Percentiles rank a stretch among this genome's conserved stretches.
phyloP scores from a whole-genome alignment of 1,140 invertebrate genomes.

The Drosophila seguyi region DNA sequence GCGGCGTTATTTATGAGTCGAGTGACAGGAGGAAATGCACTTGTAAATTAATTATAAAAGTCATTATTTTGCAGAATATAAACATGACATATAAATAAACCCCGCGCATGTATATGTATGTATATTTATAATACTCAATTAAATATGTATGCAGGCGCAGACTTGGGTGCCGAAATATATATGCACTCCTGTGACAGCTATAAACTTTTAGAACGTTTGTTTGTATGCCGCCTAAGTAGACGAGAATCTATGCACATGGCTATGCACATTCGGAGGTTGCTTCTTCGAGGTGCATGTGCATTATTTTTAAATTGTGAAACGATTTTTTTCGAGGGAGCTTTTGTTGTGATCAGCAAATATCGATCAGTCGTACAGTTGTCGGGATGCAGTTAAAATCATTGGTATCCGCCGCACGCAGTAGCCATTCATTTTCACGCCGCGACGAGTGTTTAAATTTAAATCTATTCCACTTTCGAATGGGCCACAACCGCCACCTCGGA shows the following conservation, averaged over 20 bases:
- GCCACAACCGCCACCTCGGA: not conserved
- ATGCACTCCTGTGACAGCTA: slow-evolving; percentile 43
- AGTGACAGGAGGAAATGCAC: slow-evolving; percentile 45
- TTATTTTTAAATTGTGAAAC: slow-evolving; percentile 76
- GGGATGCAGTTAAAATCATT: slow-evolving; percentile 70
- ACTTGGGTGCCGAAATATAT: slow-evolving; percentile 30
- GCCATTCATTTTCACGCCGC: slow-evolving; percentile 36
- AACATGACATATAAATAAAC: slow-evolving; percentile 42
- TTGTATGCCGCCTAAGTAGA: slow-evolving; percentile 33
- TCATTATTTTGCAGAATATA: slow-evolving; percentile 38
- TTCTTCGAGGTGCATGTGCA: slow-evolving; percentile 63
- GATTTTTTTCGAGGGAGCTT: slow-evolving; percentile 62
- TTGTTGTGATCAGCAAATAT: slow-evolving; percentile 79
- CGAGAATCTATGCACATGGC: slow-evolving; percentile 47
- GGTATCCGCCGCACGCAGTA: slow-evolving; percentile 49
- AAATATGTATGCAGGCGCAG: slow-evolving; percentile 44
- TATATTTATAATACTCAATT: slow-evolving; percentile 46
- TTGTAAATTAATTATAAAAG: slow-evolving; percentile 49
- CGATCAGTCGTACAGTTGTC: slow-evolving; percentile 76
- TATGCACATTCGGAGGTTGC: slow-evolving; percentile 33
- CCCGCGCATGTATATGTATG: not conserved
- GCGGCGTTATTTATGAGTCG: slow-evolving; percentile 34
- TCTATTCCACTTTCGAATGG: slow-evolving; percentile 40
- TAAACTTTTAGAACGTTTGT: slow-evolving; percentile 44
- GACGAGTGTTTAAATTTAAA: slow-evolving; percentile 48